Evolutionary conservation across 2,797 vertebrate species (phyloP).

Genomic region (Coranthus polyacanthus): DNA sequence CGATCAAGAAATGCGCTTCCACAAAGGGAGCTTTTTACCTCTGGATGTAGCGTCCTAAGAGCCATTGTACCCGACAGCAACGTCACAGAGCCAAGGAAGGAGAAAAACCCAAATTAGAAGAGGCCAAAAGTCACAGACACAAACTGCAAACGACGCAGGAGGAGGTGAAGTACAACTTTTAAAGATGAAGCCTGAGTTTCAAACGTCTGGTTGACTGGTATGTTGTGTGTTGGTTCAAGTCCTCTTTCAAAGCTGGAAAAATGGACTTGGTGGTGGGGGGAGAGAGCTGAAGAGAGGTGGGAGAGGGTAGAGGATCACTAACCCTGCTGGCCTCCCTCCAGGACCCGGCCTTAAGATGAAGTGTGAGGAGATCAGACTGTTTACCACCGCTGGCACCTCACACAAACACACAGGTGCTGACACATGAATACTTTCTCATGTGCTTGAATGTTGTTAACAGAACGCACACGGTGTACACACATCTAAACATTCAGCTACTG

Average conservation of each 20-base stretch:
- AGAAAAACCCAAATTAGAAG: slow-evolving; percentile 16
- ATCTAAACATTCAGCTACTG: too few species aligned
- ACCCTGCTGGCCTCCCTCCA: slow-evolving; percentile 71
- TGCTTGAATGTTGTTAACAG: slow-evolving; percentile 8
- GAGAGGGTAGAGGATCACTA: slow-evolving; percentile 54
- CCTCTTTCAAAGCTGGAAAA: slow-evolving; percentile 26
- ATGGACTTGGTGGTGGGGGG: too few species aligned
- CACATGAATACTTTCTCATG: slow-evolving; percentile 6
- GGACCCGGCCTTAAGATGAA: slow-evolving; percentile 19
- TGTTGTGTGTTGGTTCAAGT: slow-evolving; percentile 25
- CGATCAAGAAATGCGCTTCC: slow-evolving; percentile 78
- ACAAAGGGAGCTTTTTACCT: slow-evolving; percentile 81
- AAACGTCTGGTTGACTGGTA: slow-evolving; percentile 1
- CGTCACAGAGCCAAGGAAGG: slow-evolving; percentile 1
- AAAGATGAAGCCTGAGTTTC: slow-evolving; percentile 15
- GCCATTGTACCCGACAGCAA: slow-evolving; percentile 62
- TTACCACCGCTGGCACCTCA: slow-evolving; percentile 49
- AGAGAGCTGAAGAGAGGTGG: slow-evolving; percentile 19
- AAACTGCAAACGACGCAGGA: background rate
- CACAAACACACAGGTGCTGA: slow-evolving; percentile 28
- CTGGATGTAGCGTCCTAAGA: slow-evolving; percentile 72
- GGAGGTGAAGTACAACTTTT: slow-evolving; percentile 15
- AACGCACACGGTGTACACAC: background rate
- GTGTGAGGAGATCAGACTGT: slow-evolving; percentile 57
- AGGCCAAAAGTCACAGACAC: slow-evolving; percentile 1